Evolutionary conservation across 2,888 invertebrate genomes (phyloP), one percentile per base, ranked within the genome.

Genomic region (Microctonus hyperodae): DNA sequence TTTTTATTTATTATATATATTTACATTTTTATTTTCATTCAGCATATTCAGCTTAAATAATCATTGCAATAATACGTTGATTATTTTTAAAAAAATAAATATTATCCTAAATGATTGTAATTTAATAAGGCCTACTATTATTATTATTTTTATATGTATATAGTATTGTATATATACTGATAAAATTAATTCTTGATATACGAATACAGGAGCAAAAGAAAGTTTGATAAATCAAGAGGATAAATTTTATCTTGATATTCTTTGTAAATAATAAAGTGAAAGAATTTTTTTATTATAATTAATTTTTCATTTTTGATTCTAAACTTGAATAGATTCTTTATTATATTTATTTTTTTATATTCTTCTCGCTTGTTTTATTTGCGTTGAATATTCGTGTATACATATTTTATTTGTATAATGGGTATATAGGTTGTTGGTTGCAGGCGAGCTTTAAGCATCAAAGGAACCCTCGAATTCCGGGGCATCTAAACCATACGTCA

Each of bases 401-500:
- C n/a, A n/a, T n/a, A n/a, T 23, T 53, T 13, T 20, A 28, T 53
- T 31, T 20, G 57, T 48, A n/a, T n/a, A 59, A 59, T 59, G 58
- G 58, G n/a, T n/a, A n/a, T n/a, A n/a, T 58, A 64, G 53, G 59
- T 28, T 55, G 51, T 55, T 55, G 55, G 50, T 59, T 28, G n/a
- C n/a, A n/a, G 57, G n/a, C 33, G 56, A 37, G 22, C n/a, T 20
- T n/a, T n/a, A n/a, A 31, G 16, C 65, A 51, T 60, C 44, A 65
- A 66, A 56, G 53, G 71, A 69, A 72, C 73, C 70, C 72, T 65
- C 70, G 74, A 77, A 78, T 78, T 75, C 76, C 76, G 67, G 69
- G 71, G 67, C 70, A 75, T 73, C 72, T 72, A 72, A 76, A 70
- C 75, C 75, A 75, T 77, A 78, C 78, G 73, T 80, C 81, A 81